Base-by-base conservation (phyloP, 2,797 vertebrate genomes). In the Arnoldichthys spilopterus region DNA sequence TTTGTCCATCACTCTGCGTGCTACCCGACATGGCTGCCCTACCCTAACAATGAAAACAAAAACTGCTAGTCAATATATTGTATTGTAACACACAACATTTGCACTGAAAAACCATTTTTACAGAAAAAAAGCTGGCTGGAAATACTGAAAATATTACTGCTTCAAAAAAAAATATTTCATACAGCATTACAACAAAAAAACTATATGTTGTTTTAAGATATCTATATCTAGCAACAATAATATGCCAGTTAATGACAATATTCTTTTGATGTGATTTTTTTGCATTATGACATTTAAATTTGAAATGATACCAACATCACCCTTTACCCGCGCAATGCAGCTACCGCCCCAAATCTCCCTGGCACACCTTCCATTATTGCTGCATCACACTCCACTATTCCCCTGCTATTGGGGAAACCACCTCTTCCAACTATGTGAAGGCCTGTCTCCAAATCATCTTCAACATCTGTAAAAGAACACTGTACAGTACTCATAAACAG, bases 321-420 rank as follows among this genome's bases (percentile, higher is more conserved):
- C 37, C 66, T 45, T 9, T 89, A 90, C 84, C 86, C 85, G 76
- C 28, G 79, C 45, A 89, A 83, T 77, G 85, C 85, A 61, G 88
- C 86, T 74, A 85, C 82, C 56, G 87, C 87, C 77, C 88, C 87
- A 87, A 88, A 87, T 80, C 8, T 34, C 58, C 78, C 80, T 30
- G 87, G 78, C 20, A 73, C 37, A 49, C 86, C 82, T 85, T 90
- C 88, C 76, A 83, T 88, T 34, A 87, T 51, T 67, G 83, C 90
- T 73, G 84, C 71, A 34, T 51, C 78, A 84, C 87, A 89, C 67
- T 88, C 87, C 64, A 86, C 76, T 54, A 85, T 53, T 20, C 87
- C 85, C 1, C 16, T 77, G 66, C 73, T 87, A 63, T 88, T 91
- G 63, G 85, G 86, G 56, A 16, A 86, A 28, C 82, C 84, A 81